Percentiles rank a stretch among this genome's conserved stretches.
Conservation (phyloP, 2,113 vertebrate genomes). For the Dolichallabes microphthalmus region DNA sequence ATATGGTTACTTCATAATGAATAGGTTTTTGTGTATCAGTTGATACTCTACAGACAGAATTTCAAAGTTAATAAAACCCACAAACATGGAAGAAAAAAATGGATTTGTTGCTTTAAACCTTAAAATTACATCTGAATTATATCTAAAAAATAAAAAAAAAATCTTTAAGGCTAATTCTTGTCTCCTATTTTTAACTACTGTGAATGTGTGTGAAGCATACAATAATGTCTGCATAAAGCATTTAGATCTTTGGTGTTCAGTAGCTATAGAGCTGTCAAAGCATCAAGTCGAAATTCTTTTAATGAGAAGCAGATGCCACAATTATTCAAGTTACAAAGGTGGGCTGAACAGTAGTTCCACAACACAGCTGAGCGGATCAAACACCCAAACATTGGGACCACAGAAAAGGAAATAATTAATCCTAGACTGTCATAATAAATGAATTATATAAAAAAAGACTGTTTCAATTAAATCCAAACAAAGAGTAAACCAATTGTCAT, state of each 20-base stretch:
- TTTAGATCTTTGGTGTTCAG: constrained; percentile 32
- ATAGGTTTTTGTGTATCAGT: not conserved
- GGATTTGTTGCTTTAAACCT: not conserved
- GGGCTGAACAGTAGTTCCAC: constrained; percentile 47
- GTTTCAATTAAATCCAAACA: constrained; percentile 36
- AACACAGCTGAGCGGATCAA: constrained; percentile 55
- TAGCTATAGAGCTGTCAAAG: constrained; percentile 42
- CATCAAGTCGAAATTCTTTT: constrained; percentile 42
- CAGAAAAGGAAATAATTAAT: constrained; percentile 42
- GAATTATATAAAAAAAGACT: constrained; percentile 6
- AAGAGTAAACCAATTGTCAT: constrained; percentile 11
- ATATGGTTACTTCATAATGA: not conserved
- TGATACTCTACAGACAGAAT: not conserved
- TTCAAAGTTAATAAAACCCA: not conserved
- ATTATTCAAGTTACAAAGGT: constrained; percentile 36
- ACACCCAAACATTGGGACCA: constrained; percentile 19
- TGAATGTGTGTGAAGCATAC: not conserved
- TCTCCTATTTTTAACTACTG: not conserved
- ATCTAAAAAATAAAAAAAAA: too few species aligned
- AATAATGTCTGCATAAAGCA: not conserved
- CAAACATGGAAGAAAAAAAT: too few species aligned
- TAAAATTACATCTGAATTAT: constrained; percentile 1
- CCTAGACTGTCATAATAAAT: constrained; percentile 33
- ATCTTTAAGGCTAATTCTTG: not conserved
- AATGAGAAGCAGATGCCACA: constrained; percentile 47